Evolutionary conservation across 2,797 vertebrate species (phyloP), one percentile per base, ranked within the genome.

Genomic region (Margarornis squamiger): DNA sequence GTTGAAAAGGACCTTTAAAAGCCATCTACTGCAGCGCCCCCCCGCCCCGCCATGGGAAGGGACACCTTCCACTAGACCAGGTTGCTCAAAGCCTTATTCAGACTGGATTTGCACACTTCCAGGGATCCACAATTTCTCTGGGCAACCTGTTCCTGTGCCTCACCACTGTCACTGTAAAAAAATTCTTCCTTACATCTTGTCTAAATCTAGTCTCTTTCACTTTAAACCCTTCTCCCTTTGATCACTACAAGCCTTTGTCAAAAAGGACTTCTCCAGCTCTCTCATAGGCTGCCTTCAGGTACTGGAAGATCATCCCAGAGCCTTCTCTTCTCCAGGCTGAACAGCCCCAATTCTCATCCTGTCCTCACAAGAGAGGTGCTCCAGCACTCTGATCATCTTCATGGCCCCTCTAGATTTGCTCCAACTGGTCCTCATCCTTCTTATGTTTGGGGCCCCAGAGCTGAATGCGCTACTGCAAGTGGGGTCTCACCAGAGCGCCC

Each of bases 271-370:
- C 26, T 13, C 7, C 62, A 54, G 14, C 21, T 61, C 39, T 52
- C 54, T 32, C 1, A 1, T 36, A 48, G 21, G 9, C 8, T 14
- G 4, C 6, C 2, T 41, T 27, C 34, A 34, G 26, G 63, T 34
- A 34, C 23, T 26, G 23, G 17, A 34, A 46, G 11, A 10, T 68
- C 48, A 75, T 32, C 26, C 34, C 22, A 68, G 34, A 27, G 14
- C 22, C 34, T 36, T 14, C 26, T 27, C 30, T 62, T 41, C 19
- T 61, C 38, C 34, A 67, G 14, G 12, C 10, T 55, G 48, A 55
- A 43, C 41, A 20, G 12, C 2, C 24, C 22, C 18, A 32, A 3
- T 22, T 54, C n/a, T 9, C 70, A 61, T 27, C 62, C 54, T 54
- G 7, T 61, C 17, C 26, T 48, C 34, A 41, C 7, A 55, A 32